These are phyloP conservation scores for Trachythela sp. DNA, from an alignment of 64 coral and sea anemone genomes.

Conservation along the genomic window DNA sequence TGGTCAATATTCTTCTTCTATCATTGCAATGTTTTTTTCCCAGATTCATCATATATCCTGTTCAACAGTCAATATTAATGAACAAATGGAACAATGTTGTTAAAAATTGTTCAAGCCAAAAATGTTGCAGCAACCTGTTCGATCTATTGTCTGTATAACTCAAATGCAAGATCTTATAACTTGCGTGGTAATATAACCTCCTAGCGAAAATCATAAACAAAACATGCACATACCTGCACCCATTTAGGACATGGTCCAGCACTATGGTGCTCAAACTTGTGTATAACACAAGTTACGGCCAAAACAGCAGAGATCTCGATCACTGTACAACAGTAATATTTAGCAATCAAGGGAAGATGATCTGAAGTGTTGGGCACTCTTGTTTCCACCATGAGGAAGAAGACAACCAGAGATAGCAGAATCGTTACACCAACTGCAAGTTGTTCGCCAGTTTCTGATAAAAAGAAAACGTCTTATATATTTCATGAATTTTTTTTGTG, in stretches of 20 bases:
- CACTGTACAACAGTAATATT: slow-evolving; percentile 92
- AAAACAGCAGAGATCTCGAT: slow-evolving; percentile 62
- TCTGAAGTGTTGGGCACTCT: slow-evolving; percentile 61
- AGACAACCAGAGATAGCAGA: slow-evolving; percentile 70
- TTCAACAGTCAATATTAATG: no score
- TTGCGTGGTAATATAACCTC: not conserved
- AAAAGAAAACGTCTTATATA: not conserved
- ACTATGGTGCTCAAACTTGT: slow-evolving; percentile 59
- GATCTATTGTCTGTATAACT: not conserved
- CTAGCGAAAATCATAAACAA: not conserved
- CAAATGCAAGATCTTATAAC: no score
- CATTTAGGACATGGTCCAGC: slow-evolving; percentile 50
- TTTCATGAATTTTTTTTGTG: no score
- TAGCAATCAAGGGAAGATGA: slow-evolving; percentile 79
- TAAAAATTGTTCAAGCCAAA: no score
- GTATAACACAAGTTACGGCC: slow-evolving; percentile 61
- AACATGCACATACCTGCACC: slow-evolving; percentile 52
- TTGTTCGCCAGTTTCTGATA: slow-evolving; percentile 78
- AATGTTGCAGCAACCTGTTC: no score
- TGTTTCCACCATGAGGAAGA: slow-evolving; percentile 90
- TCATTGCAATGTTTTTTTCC: no score
- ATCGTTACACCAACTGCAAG: slow-evolving; percentile 88
- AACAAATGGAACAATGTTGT: no score
- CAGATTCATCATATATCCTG: no score
- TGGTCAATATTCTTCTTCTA: no score